A percentile compares a stretch with the other conserved stretches of the same genome.
phyloP scores from a whole-genome alignment of 2,888 invertebrate genomes.

The Linnaemya vulpina region DNA sequence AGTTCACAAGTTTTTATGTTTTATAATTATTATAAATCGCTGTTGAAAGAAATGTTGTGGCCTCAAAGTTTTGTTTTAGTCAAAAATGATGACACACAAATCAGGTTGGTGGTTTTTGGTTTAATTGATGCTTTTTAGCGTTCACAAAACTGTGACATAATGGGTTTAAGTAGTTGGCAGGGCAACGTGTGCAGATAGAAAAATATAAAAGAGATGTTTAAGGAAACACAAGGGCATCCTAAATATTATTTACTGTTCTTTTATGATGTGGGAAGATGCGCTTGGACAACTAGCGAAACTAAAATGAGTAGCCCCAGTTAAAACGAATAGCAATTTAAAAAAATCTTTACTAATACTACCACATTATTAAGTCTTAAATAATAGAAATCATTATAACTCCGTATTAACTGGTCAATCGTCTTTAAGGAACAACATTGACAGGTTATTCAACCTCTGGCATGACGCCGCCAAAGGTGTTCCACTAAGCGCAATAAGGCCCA shows the following conservation, averaged over 20 bases:
- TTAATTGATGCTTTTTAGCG: neutral
- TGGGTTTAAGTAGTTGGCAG: conserved; percentile 6
- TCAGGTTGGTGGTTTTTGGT: neutral
- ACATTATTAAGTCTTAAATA: too few relatives aligned
- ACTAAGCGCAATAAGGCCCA: too few relatives aligned
- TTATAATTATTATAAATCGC: neutral
- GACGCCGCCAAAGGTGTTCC: too few relatives aligned
- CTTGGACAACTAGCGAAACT: neutral
- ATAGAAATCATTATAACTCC: too few relatives aligned
- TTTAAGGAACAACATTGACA: too few relatives aligned
- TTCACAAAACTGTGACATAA: conserved; percentile 23
- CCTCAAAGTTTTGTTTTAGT: conserved; percentile 15
- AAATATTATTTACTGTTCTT: neutral
- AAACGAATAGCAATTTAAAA: too few relatives aligned
- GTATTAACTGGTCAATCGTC: too few relatives aligned
- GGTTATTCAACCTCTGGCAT: too few relatives aligned
- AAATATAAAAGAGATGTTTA: conserved; percentile 6
- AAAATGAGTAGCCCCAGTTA: neutral
- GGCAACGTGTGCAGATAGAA: neutral
- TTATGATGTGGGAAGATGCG: neutral
- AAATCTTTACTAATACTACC: too few relatives aligned
- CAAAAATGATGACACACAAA: conserved; percentile 1
- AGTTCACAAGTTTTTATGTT: conserved; percentile 11
- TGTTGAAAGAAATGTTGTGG: conserved; percentile 17
- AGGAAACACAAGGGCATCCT: neutral